phyloP scores from a whole-genome alignment of 2,888 invertebrate species.

The Sinelater perroti region DNA sequence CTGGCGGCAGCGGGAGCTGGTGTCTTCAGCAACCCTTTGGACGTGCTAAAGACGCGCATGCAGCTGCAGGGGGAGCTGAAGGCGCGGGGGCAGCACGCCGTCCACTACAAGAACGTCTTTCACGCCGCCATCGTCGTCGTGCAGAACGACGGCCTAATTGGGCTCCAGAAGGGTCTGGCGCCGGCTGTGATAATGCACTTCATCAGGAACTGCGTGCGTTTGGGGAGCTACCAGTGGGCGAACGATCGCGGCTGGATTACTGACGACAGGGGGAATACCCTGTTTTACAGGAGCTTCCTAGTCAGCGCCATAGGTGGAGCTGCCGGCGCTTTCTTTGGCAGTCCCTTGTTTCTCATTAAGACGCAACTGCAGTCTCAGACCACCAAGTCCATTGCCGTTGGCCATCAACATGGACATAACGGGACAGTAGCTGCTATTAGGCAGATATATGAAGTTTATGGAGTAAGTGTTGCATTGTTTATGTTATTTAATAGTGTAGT shows the following conservation, averaged over 20 bases:
- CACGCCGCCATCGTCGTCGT: slow-evolving; percentile 84
- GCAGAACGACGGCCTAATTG: slow-evolving; percentile 79
- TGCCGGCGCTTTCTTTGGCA: slow-evolving; percentile 74
- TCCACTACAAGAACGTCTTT: slow-evolving; percentile 77
- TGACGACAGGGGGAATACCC: slow-evolving; percentile 64
- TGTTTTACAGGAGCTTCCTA: slow-evolving; percentile 61
- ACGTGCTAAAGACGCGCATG: slow-evolving; percentile 87
- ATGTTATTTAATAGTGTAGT: no score
- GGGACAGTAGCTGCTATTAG: slow-evolving; percentile 65
- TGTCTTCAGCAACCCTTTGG: slow-evolving; percentile 86
- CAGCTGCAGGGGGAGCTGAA: slow-evolving; percentile 73
- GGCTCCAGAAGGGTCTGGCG: slow-evolving; percentile 82
- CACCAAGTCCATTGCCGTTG: slow-evolving; percentile 80
- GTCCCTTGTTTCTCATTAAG: slow-evolving; percentile 85
- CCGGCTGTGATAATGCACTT: slow-evolving; percentile 90
- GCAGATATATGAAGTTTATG: slow-evolving; percentile 66
- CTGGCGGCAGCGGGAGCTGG: slow-evolving; percentile 69
- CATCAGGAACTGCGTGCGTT: slow-evolving; percentile 78
- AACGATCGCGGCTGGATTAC: slow-evolving; percentile 72
- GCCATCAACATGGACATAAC: slow-evolving; percentile 79
- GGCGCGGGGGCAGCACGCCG: slow-evolving; percentile 69
- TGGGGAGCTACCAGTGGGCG: slow-evolving; percentile 65
- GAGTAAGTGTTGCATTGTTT: slow-evolving; percentile 64
- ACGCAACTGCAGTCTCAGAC: slow-evolving; percentile 85
- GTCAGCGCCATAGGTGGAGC: slow-evolving; percentile 71